These are phyloP conservation scores for Daboia siamensis DNA, from an alignment of 2,113 vertebrate genomes.

Conservation along the genomic window DNA sequence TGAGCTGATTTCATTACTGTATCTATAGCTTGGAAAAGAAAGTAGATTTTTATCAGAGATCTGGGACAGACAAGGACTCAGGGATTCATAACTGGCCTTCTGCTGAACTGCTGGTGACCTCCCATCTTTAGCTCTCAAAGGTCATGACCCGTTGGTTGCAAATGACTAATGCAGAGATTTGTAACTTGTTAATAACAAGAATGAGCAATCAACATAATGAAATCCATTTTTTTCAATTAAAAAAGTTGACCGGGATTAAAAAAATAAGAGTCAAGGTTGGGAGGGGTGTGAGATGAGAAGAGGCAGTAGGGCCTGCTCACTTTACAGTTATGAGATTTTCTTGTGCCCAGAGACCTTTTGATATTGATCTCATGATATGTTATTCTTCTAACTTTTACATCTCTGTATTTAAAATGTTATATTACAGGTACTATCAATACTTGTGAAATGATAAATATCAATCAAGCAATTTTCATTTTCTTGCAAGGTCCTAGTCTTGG, in stretches of 20 bases:
- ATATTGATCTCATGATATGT: background rate
- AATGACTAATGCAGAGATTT: constrained; percentile 30
- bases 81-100: background rate
- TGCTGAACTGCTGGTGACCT: constrained; percentile 20
- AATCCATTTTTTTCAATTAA: constrained; percentile 50
- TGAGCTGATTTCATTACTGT: background rate
- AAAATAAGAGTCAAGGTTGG: background rate
- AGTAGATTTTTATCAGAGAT: background rate
- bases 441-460: background rate
- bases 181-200: constrained; percentile 56
- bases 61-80: background rate
- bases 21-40: background rate
- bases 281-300: background rate
- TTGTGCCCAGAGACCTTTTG: background rate
- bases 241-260: background rate
- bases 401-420: background rate
- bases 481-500: background rate
- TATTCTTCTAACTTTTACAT: constrained; percentile 1
- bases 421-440: background rate
- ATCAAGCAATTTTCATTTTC: background rate
- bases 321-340: background rate
- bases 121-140: constrained; percentile 6
- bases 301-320: background rate
- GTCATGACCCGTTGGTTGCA: background rate
- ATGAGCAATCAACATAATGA: constrained; percentile 53